phyloP scores from a whole-genome alignment of 2,797 vertebrate species.

The Cyprinella venusta region DNA sequence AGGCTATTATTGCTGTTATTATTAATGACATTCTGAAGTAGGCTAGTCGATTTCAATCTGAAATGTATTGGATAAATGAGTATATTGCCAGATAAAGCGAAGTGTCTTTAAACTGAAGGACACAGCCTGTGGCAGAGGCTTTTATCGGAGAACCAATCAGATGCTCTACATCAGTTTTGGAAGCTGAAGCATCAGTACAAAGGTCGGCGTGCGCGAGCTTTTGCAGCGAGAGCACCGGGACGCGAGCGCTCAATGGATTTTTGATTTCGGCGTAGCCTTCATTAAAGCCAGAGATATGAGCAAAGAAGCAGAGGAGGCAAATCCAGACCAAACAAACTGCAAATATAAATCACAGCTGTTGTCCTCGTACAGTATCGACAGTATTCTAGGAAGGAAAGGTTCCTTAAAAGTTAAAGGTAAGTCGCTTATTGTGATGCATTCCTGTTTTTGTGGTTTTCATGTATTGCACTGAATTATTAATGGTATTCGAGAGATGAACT shows the following conservation, averaged over 20 bases:
- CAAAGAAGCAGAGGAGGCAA: constrained; percentile 78
- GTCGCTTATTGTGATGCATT: constrained; percentile 1
- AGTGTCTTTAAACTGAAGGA: not conserved
- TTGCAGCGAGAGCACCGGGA: not conserved
- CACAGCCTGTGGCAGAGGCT: constrained; percentile 5
- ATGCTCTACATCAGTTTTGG: constrained; percentile 38
- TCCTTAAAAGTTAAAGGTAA: constrained; percentile 78
- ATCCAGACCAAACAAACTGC: constrained; percentile 78
- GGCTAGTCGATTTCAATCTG: not conserved
- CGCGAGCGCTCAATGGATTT: constrained; percentile 18
- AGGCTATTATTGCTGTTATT: not conserved
- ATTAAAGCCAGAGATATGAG: constrained; percentile 73
- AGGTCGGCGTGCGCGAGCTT: constrained; percentile 31
- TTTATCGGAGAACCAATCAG: constrained; percentile 55
- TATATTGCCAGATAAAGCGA: not conserved
- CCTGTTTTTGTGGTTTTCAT: not conserved
- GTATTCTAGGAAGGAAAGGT: constrained; percentile 83
- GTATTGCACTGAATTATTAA: not conserved
- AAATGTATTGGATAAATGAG: not conserved
- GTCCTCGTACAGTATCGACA: constrained; percentile 89
- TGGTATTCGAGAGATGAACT: not conserved
- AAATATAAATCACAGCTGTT: constrained; percentile 84
- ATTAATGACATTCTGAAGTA: not conserved
- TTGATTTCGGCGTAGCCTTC: constrained; percentile 14
- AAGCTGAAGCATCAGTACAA: constrained; percentile 58